Evolutionary conservation across 2,888 invertebrate species (phyloP).

Genomic region (Cancer borealis): DNA sequence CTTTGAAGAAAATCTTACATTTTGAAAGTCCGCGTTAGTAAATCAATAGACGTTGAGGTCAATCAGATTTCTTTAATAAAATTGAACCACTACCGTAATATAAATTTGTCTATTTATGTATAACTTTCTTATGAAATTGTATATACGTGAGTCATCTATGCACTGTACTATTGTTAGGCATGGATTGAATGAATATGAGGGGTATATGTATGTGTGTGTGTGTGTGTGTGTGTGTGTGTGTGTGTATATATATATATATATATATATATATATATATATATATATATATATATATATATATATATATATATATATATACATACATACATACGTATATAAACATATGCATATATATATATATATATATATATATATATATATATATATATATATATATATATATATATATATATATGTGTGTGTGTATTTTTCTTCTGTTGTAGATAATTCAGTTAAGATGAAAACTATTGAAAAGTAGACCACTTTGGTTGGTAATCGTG

Average conservation of each 20-base stretch:
- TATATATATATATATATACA: conserved; percentile 48
- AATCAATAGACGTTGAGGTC: background rate
- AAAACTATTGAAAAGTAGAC: background rate
- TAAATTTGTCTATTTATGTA: background rate
- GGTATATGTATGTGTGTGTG: conserved; percentile 1
- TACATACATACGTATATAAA: background rate
- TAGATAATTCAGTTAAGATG: too few relatives aligned
- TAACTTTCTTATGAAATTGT: background rate
- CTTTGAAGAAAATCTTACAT: background rate
- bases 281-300: conserved; percentile 58
- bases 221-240: conserved; percentile 44
- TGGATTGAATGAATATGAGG: too few relatives aligned
- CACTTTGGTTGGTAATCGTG: background rate
- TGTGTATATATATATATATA: conserved; percentile 46
- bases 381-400: background rate
- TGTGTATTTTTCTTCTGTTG: too few relatives aligned
- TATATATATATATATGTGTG: too few relatives aligned
- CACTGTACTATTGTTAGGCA: too few relatives aligned
- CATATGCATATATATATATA: background rate
- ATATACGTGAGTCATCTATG: too few relatives aligned
- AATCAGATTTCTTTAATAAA: background rate
- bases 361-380: background rate
- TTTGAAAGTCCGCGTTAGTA: background rate
- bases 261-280: conserved; percentile 48
- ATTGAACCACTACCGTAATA: background rate